Evolutionary conservation across 1,140 invertebrate species (phyloP).

Genomic region (Brachionus sp.): DNA sequence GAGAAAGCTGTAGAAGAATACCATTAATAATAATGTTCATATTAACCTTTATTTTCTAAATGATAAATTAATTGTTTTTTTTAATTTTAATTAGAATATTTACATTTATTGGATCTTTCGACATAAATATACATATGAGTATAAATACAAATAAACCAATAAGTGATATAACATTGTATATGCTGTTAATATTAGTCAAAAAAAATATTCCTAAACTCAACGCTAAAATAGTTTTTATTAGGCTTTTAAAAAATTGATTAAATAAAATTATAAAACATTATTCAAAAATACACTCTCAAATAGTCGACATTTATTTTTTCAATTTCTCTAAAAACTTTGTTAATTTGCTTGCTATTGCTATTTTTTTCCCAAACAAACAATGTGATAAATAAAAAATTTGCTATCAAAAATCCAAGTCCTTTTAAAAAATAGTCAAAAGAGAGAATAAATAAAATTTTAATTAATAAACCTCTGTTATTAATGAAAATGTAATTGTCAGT

Average conservation of each 20-base stretch:
- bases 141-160: background rate
- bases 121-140: background rate
- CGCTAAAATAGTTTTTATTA: background rate
- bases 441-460: background rate
- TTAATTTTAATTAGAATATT: background rate
- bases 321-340: background rate
- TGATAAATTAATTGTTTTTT: background rate
- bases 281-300: background rate
- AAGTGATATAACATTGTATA: slow-evolving; percentile 3
- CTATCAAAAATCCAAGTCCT: background rate
- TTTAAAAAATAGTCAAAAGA: background rate
- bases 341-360: background rate
- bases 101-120: slow-evolving; percentile 10
- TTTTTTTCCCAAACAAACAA: background rate
- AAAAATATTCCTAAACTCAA: background rate
- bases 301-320: background rate
- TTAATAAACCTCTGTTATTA: slow-evolving; percentile 22
- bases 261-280: background rate
- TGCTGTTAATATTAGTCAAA: background rate
- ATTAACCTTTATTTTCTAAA: slow-evolving; percentile 1
- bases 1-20: slow-evolving; percentile 67
- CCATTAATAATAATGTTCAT: slow-evolving; percentile 10
- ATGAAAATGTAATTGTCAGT: background rate
- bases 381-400: background rate
- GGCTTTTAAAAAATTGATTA: background rate